These are phyloP conservation scores for Peromyscus polionotus DNA, from an alignment of 2,113 vertebrate genomes.

Conservation along the genomic window DNA sequence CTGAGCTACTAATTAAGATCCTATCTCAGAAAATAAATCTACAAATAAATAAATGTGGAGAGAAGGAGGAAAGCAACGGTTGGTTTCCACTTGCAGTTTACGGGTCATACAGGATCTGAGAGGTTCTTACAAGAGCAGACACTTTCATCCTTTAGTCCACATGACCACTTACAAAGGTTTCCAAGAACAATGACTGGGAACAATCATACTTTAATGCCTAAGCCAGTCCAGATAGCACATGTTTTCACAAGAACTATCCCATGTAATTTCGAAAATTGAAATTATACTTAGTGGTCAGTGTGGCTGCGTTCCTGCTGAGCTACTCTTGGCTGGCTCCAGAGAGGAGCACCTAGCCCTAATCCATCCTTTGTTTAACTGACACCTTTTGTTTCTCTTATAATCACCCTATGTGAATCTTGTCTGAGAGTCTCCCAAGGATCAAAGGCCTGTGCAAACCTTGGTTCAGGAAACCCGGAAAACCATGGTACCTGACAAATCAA, in stretches of 20 bases:
- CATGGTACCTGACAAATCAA: too few relatives aligned
- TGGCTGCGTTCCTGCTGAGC: too few relatives aligned
- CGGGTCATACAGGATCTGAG: background rate
- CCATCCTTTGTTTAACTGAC: too few relatives aligned
- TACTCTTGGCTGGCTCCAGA: too few relatives aligned
- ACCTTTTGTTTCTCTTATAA: too few relatives aligned
- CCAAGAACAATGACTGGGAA: background rate
- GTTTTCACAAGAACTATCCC: conserved; percentile 39
- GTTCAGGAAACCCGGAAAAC: too few relatives aligned
- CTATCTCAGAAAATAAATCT: background rate
- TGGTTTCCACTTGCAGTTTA: conserved; percentile 50
- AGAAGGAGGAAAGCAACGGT: background rate
- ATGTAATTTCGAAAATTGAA: conserved; percentile 44
- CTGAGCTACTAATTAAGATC: background rate
- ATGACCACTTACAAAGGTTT: conserved; percentile 23
- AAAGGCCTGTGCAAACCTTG: too few relatives aligned
- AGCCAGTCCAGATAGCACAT: background rate
- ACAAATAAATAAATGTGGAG: conserved; percentile 7
- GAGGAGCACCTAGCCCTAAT: too few relatives aligned
- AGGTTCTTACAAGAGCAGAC: conserved; percentile 50
- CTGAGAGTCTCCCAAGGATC: too few relatives aligned
- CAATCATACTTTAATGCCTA: conserved; percentile 13
- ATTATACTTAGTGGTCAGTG: background rate
- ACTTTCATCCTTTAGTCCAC: background rate
- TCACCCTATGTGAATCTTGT: too few relatives aligned